These are phyloP conservation scores for Argentina silus DNA, from an alignment of 2,797 vertebrate species.

Conservation along the genomic window DNA sequence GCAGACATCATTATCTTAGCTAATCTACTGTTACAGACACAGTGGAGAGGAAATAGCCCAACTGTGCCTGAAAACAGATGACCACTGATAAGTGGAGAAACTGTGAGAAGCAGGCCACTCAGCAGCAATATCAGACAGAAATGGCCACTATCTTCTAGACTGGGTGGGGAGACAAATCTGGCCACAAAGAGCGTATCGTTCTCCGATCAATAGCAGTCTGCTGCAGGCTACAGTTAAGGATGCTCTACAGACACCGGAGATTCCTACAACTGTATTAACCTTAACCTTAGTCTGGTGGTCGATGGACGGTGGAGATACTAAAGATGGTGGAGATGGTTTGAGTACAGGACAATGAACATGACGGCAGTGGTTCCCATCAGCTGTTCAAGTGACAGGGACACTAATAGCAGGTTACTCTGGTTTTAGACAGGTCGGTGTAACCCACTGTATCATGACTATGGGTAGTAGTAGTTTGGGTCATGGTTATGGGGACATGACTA, in stretches of 20 bases:
- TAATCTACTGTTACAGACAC: conserved; percentile 13
- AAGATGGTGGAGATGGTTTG: no score
- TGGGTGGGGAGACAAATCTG: neutral
- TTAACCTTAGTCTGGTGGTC: neutral
- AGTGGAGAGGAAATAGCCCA: neutral
- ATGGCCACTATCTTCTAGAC: conserved; percentile 11
- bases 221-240: conserved; percentile 6
- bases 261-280: conserved; percentile 7
- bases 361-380: neutral
- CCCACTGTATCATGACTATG: neutral
- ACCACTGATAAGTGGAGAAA: conserved; percentile 20
- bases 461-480: neutral
- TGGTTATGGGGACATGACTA: neutral
- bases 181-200: conserved; percentile 22
- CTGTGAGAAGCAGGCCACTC: conserved; percentile 1
- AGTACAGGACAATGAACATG: no score
- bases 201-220: conserved; percentile 19
- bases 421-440: neutral
- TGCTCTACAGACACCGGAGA: conserved; percentile 3
- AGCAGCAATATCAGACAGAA: conserved; percentile 14
- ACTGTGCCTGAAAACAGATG: conserved; percentile 14
- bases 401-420: neutral
- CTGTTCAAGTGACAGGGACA: neutral
- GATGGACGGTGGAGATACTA: no score
- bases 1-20: conserved; percentile 12